These are phyloP conservation scores for Porites divaricata DNA, from an alignment of 92 coral and sea anemone species.

Conservation along the genomic window DNA sequence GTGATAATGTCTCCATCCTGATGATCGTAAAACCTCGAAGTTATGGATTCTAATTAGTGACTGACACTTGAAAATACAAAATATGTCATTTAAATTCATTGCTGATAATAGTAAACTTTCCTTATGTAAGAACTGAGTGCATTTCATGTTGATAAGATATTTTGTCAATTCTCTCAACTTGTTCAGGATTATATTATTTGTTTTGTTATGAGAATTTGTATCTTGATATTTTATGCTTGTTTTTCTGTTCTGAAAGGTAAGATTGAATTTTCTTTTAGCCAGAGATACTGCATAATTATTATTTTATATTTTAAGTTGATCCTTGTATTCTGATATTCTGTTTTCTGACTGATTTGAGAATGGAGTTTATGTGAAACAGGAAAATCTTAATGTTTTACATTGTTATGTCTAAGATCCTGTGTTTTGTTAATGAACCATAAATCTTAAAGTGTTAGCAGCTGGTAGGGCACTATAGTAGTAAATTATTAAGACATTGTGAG, in stretches of 20 bases:
- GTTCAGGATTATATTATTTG: neutral
- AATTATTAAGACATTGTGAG: slow-evolving; percentile 41
- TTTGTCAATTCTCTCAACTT: neutral
- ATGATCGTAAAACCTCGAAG: no score
- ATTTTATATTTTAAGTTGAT: neutral
- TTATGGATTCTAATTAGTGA: no score
- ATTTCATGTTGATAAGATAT: neutral
- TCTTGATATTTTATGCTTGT: neutral
- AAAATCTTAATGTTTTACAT: neutral
- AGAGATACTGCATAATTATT: neutral
- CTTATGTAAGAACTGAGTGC: neutral
- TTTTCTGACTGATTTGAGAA: no score
- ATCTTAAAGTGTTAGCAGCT: slow-evolving; percentile 42
- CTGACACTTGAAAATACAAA: no score
- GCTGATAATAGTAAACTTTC: no score
- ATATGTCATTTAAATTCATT: no score
- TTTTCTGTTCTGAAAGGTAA: neutral
- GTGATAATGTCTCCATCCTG: neutral
- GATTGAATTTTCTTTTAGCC: neutral
- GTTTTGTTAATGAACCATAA: slow-evolving; percentile 35
- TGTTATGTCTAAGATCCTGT: neutral
- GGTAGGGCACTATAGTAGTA: slow-evolving; percentile 44
- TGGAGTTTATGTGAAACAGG: neutral
- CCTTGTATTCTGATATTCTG: no score
- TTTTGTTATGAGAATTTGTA: slow-evolving; percentile 9